These are phyloP conservation scores for Drosophila algonquin DNA, from an alignment of 2,888 invertebrate genomes.

Conservation along the genomic window DNA sequence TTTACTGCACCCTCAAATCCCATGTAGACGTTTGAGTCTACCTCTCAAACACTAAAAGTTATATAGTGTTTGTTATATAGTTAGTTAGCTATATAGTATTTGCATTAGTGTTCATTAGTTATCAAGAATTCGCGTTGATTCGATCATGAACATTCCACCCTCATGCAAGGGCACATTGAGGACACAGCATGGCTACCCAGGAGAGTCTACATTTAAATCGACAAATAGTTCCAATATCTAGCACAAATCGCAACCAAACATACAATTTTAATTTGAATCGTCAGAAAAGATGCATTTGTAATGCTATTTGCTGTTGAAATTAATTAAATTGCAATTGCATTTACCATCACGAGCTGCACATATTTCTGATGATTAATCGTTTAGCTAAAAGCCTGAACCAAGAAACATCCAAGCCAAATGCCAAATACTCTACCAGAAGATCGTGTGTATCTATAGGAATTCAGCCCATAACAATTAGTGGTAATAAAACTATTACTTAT, in stretches of 20 bases:
- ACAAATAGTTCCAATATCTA: constrained; percentile 24
- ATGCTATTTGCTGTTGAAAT: constrained; percentile 36
- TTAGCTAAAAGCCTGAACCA: constrained; percentile 22
- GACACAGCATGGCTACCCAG: not conserved
- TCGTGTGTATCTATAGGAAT: not conserved
- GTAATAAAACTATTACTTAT: not conserved
- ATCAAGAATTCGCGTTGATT: no score
- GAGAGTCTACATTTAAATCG: constrained; percentile 11
- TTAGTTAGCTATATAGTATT: no score
- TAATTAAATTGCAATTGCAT: constrained; percentile 65
- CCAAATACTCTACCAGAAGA: constrained; percentile 4
- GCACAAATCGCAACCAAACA: constrained; percentile 2
- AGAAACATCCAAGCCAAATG: constrained; percentile 23
- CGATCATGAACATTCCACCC: not conserved
- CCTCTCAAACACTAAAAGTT: no score
- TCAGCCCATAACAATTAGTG: not conserved
- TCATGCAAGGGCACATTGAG: no score
- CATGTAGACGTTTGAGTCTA: no score
- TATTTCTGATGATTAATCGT: constrained; percentile 75
- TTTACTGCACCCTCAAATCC: no score
- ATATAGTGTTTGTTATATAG: no score
- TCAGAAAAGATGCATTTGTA: constrained; percentile 35
- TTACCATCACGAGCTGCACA: constrained; percentile 62
- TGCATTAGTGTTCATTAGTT: no score
- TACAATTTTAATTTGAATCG: constrained; percentile 28